phyloP scores from a whole-genome alignment of 2,888 invertebrate species.

The Coremacera marginata region DNA sequence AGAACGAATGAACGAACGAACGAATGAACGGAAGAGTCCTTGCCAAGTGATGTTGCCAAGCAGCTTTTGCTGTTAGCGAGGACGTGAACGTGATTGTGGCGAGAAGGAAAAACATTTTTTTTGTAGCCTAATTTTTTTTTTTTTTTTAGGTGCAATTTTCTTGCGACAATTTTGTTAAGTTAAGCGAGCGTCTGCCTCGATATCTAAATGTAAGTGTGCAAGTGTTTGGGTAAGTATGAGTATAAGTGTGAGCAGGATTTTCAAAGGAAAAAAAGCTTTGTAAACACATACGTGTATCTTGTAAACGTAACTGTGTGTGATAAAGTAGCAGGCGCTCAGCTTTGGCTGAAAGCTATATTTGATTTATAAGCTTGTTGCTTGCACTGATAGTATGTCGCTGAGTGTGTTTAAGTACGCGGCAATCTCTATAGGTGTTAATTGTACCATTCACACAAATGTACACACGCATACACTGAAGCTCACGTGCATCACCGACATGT shows the following conservation, averaged over 20 bases:
- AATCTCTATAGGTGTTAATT: conserved; percentile 16
- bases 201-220: not conserved
- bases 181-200: not conserved
- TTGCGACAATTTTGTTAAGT: conserved; percentile 3
- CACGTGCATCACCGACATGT: not conserved
- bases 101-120: not conserved
- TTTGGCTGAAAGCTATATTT: conserved; percentile 7
- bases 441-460: not conserved
- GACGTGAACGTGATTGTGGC: not conserved
- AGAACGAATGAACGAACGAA: not conserved
- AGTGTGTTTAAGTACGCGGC: not conserved
- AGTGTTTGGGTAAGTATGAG: not conserved
- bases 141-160: not conserved
- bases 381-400: not conserved
- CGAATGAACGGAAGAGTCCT: not conserved
- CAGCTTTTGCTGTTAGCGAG: not conserved
- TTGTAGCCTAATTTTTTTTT: not conserved
- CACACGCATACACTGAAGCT: not conserved
- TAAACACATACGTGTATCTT: not conserved
- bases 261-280: not conserved
- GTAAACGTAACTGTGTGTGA: conserved; percentile 10
- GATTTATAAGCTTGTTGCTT: conserved; percentile 36
- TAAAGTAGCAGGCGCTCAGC: conserved; percentile 29
- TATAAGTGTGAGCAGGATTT: not conserved
- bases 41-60: not conserved